phyloP scores from a whole-genome alignment of 2,113 vertebrate genomes.

The Menura novaehollandiae region DNA sequence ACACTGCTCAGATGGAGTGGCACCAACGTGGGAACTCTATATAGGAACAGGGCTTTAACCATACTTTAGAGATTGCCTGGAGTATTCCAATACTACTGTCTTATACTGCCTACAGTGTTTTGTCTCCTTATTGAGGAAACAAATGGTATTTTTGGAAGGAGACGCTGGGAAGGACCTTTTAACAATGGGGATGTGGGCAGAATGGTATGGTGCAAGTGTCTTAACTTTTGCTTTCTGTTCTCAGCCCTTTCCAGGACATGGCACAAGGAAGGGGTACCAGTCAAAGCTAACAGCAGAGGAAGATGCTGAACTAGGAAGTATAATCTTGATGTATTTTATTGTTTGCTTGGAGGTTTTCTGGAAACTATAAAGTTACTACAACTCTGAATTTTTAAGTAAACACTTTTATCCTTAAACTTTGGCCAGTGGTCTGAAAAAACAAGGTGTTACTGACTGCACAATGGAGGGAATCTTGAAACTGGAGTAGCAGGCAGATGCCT shows the following conservation, averaged over 20 bases:
- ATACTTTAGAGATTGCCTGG: background rate
- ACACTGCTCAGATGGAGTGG: background rate
- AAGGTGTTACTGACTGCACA: background rate
- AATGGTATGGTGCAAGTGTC: background rate
- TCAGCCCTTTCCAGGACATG: background rate
- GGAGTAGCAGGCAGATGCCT: background rate
- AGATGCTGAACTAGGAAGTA: background rate
- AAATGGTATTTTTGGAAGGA: background rate
- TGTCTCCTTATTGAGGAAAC: background rate
- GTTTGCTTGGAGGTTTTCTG: background rate
- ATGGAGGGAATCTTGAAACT: background rate
- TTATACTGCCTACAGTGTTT: background rate
- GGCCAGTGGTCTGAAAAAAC: background rate
- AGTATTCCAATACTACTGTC: background rate
- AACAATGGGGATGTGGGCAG: background rate
- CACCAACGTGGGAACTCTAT: accelerated
- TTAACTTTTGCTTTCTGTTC: background rate
- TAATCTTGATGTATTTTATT: background rate
- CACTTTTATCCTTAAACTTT: background rate
- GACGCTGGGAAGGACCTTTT: background rate
- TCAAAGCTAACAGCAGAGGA: background rate
- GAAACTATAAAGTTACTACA: background rate
- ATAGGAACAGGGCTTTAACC: background rate
- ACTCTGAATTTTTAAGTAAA: background rate
- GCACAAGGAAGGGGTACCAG: background rate